Base-by-base conservation (phyloP, 2,888 invertebrate genomes). In the Lottia gigantea region DNA sequence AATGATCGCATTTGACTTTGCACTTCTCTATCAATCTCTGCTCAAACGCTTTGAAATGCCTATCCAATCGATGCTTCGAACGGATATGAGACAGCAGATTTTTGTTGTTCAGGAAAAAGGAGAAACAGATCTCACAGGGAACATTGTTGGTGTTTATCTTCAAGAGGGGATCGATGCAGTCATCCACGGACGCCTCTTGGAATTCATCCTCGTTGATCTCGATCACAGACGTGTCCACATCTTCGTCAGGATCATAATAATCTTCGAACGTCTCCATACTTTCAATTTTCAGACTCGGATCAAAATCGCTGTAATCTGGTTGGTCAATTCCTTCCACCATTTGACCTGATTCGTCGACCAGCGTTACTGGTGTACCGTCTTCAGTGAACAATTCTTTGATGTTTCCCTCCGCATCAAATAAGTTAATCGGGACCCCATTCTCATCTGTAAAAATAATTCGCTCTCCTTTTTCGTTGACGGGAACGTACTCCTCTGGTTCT, bases 281-380 rank as follows among this genome's bases (percentile, higher is more conserved):
- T 55, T 55, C 55, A 12, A 55, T 23, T 55, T 55, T 55, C 55
- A 55, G 4, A 23, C 19, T 55, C 23, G 55, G 55, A 4, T 55
- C 55, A 55, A 55, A 55, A 23, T 55, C 23, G 14, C 55, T 55
- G 15, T 55, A 55, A 14, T 55, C 55, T 55, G 55, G 55, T 23
- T 23, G 19, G 23, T 19, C 19, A 23, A 23, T 23, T 19, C 23
- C 55, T 23, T 55, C 55, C 19, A 55, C 23, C 19, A 14, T 23
- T 55, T 55, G 19, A 12, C 55, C 55, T 12, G 55, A 19, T 55
- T 55, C 55, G 23, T 55, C 55, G 15, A 55, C 23, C 11, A 55
- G 23, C 19, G 19, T 11, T 2, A 55, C 19, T 23, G 23, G 19
- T 3, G 12, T 55, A 12, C 55, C 55, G 19, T 55, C 55, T 23